Conservation (phyloP, 1,140 invertebrate species). For the Drosophila ananassae region DNA sequence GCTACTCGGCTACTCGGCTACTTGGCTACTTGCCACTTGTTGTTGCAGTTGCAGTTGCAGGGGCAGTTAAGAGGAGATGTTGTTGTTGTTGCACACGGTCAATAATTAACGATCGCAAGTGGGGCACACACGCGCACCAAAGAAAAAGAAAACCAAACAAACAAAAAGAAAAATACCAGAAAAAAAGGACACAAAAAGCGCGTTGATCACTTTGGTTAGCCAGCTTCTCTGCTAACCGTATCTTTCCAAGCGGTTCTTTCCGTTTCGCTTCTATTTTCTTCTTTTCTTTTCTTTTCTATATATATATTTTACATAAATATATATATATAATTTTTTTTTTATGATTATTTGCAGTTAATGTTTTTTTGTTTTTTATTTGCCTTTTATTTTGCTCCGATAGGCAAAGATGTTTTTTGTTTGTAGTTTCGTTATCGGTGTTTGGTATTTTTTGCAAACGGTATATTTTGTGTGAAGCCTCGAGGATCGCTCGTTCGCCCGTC, state of each 20-base stretch:
- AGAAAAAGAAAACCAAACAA: constrained; percentile 31
- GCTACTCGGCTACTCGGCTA: neutral
- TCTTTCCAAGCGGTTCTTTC: constrained; percentile 20
- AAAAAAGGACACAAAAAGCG: constrained; percentile 37
- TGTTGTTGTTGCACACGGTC: constrained; percentile 36
- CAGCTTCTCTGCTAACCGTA: constrained; percentile 21
- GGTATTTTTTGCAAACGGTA: constrained; percentile 9
- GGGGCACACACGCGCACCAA: constrained; percentile 33
- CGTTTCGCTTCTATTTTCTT: constrained; percentile 17
- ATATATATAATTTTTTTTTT: neutral
- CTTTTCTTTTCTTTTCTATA: too few relatives aligned
- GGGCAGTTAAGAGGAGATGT: constrained; percentile 4
- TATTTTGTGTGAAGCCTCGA: constrained; percentile 10
- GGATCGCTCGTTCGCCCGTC: constrained; percentile 23
- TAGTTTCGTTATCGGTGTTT: neutral
- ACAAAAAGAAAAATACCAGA: constrained; percentile 28
- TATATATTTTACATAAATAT: neutral
- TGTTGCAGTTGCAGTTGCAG: constrained; percentile 13
- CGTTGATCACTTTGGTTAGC: constrained; percentile 32
- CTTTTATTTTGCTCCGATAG: constrained; percentile 19
- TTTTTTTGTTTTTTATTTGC: constrained; percentile 8
- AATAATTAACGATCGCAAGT: constrained; percentile 52
- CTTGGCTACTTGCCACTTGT: neutral
- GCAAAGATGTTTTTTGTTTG: constrained; percentile 6
- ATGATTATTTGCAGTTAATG: neutral